phyloP scores from a whole-genome alignment of 2,113 vertebrate genomes.

The Menidia beryllina region DNA sequence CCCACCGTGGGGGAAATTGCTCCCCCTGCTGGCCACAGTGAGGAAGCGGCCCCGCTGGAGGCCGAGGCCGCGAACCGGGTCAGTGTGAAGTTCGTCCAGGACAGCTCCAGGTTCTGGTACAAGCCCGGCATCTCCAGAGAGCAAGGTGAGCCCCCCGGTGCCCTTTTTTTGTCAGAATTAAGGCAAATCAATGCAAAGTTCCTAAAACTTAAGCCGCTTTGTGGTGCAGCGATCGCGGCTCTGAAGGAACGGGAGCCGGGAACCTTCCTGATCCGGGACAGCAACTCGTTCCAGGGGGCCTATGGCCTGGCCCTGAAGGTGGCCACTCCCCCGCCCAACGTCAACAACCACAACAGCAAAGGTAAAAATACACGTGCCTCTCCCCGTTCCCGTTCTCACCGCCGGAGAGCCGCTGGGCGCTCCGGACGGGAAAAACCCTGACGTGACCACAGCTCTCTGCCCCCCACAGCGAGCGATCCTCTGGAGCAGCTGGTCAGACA shows the following conservation, averaged over 20 bases:
- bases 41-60: constrained; percentile 38
- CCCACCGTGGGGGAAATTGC: constrained; percentile 83
- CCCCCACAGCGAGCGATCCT: constrained; percentile 80
- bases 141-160: constrained; percentile 82
- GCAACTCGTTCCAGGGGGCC: constrained; percentile 93
- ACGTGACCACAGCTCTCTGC: neutral
- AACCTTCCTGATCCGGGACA: constrained; percentile 91
- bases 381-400: neutral
- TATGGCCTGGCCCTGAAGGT: constrained; percentile 94
- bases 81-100: constrained; percentile 91
- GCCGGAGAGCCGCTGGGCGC: neutral
- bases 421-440: too few relatives aligned
- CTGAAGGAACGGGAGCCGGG: constrained; percentile 90
- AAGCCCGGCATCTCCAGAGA: constrained; percentile 92
- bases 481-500: constrained; percentile 91
- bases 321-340: constrained; percentile 86
- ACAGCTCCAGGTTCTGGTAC: constrained; percentile 95
- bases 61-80: constrained; percentile 62
- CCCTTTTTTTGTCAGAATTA: neutral
- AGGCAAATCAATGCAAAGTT: neutral
- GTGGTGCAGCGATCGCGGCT: constrained; percentile 84
- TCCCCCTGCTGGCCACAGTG: constrained; percentile 48
- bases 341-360: constrained; percentile 85
- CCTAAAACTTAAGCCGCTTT: constrained; percentile 4
- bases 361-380: constrained; percentile 66